Base-by-base conservation (phyloP, 1,140 invertebrate genomes). In the Caerostris extrusa region DNA sequence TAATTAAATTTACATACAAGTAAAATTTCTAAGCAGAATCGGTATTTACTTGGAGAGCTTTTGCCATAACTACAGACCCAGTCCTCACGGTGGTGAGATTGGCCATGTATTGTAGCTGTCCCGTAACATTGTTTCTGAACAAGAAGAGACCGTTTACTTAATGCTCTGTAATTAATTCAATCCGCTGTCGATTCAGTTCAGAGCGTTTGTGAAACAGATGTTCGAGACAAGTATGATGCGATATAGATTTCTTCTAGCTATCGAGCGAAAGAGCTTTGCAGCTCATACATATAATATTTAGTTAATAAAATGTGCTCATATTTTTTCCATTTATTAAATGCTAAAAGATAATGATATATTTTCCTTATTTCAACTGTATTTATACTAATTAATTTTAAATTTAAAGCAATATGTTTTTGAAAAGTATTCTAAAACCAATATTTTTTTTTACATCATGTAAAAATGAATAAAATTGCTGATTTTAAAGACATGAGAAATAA, bases 1-100 rank as follows among this genome's bases (percentile, higher is more conserved):
- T 83, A 83, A 83, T 83, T 83, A 83, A 83, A 83, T 83, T 57
- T 83, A 58, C 53, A n/a, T 56, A 58, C 81, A 83, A 83, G 81
- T 83, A 83, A 83, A 83, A 83, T 83, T 83, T 83, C 17, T n/a
- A 12, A 58, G 53, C 81, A 57, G 55, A 83, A 19, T 56, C 81
- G 55, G 81, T 56, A 83, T 83, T 83, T 83, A 83, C n/a, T 83
- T 83, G 53, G 53, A 56, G 81, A 34, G 81, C 53, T 6, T 3
- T 58, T 56, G 55, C 81, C 81, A 19, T 8, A 56, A 56, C 53
- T 17, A 56, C 12, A 56, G 56, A 57, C 56, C n/a, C 53, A 14
- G 14, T 83, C 56, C 56, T 58, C 14, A 14, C n/a, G 56, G 55
- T 56, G 3, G 81, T 17, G 19, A 77, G 69, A 77, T 77, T 77